Evolutionary conservation across 2,888 invertebrate genomes (phyloP), one percentile per base, ranked within the genome.

Genomic region (Tyria jacobaeae): DNA sequence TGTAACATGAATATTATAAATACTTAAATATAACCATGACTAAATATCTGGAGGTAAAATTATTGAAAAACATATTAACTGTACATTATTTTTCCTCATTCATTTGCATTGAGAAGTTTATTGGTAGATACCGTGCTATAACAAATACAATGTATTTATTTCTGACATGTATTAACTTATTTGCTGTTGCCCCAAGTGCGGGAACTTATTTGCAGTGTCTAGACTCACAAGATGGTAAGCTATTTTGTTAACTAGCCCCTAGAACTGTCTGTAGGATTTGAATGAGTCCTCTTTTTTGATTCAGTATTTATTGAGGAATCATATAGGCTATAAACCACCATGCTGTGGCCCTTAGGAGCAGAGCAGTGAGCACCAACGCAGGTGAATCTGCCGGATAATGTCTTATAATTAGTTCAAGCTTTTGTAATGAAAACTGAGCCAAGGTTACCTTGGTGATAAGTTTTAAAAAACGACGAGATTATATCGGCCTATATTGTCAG

Each of bases 21-120:
- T 9, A 12, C 21, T 44, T 21, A 44, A 21, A 12, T 44, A 44
- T 21, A 44, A 44, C 17, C 3, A 44, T 44, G 4, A 21, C 44
- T 21, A 12, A 44, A 44, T 21, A 44, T 51, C 51, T 35, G 14
- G 15, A 35, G 51, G 51, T 51, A 51, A 47, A 51, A 51, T 51
- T 21, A 35, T 9, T 24, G 24, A 35, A 51, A 51, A 14, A 24
- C n/a, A 35, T 21, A 24, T 9, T 14, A 15, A 34, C 34, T 12
- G 21, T 21, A 51, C 7, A 51, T 6, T 17, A 34, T 41, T 54
- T 41, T 17, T 27, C 54, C 54, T 54, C 21, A 27, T 54, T 27
- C 54, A 54, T 41, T 54, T 31, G 41, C 41, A 12, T 27, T 14
- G 14, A 9, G 17, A 54, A 24, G n/a, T 27, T 54, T 31, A 7